Conservation (phyloP, 37 sponge, comb jelly and placozoan species). For the Bolinopsis microptera region DNA sequence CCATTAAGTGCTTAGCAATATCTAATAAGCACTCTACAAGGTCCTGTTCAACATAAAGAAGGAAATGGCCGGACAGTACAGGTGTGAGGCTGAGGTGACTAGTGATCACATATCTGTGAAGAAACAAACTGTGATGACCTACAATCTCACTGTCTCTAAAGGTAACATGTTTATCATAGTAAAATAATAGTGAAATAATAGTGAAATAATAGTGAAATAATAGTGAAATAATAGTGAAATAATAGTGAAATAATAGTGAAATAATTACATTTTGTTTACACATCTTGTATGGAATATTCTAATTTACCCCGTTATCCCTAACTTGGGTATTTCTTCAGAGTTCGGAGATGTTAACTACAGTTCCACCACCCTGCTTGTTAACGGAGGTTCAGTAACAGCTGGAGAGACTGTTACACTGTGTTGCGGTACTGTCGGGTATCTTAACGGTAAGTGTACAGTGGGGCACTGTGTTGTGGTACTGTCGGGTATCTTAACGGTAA, state of each 20-base stretch:
- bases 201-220: too few relatives aligned
- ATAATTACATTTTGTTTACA: too few relatives aligned
- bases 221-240: too few relatives aligned
- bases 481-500: too few relatives aligned
- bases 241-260: too few relatives aligned
- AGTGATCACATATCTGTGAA: neutral
- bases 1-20: too few relatives aligned
- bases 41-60: conserved; percentile 25
- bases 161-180: too few relatives aligned
- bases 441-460: conserved; percentile 13
- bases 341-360: neutral
- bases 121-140: neutral
- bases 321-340: neutral
- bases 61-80: neutral
- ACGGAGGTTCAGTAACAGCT: neutral
- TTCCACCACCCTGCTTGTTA: neutral
- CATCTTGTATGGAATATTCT: too few relatives aligned
- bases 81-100: neutral
- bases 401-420: conserved; percentile 9
- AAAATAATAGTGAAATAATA: too few relatives aligned
- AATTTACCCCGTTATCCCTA: too few relatives aligned
- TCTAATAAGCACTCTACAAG: neutral
- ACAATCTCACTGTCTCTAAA: neutral
- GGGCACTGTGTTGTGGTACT: too few relatives aligned
- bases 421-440: conserved; percentile 6